Conservation (phyloP, 2,797 vertebrate genomes). For the Pelodytes ibericus region DNA sequence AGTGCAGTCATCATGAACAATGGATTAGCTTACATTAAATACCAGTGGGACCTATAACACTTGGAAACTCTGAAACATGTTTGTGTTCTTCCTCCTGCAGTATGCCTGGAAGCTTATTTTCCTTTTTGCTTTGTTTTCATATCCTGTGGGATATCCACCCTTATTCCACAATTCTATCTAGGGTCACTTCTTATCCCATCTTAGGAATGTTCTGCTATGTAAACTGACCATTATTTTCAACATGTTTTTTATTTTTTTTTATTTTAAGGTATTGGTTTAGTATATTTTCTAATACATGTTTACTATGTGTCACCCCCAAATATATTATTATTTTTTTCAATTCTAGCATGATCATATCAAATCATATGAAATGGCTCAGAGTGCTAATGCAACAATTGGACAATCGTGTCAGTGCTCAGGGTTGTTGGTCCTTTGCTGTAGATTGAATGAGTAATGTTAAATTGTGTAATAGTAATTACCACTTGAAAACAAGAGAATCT, state of each 20-base stretch:
- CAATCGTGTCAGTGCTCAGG: too few species aligned
- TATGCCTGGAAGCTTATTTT: neutral
- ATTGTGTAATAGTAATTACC: too few species aligned
- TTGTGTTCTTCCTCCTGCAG: neutral
- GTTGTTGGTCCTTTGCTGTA: too few species aligned
- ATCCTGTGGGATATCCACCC: constrained; percentile 2
- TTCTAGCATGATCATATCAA: too few species aligned
- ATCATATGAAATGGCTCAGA: too few species aligned
- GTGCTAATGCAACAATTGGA: too few species aligned
- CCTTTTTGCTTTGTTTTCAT: neutral
- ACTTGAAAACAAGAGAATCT: too few species aligned
- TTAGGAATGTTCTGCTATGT: neutral
- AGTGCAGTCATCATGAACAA: neutral
- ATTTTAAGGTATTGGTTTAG: neutral
- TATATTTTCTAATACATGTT: too few species aligned
- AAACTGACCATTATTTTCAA: neutral
- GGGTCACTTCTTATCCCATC: too few species aligned
- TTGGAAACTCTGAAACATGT: neutral
- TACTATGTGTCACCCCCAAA: too few species aligned
- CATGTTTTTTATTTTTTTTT: neutral
- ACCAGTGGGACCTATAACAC: neutral
- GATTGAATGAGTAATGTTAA: too few species aligned
- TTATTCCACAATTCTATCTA: neutral
- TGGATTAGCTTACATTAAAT: neutral
- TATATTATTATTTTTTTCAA: too few species aligned